Base-by-base conservation (phyloP, 1,140 invertebrate species). In the Lamellibrachia luymesi region DNA sequence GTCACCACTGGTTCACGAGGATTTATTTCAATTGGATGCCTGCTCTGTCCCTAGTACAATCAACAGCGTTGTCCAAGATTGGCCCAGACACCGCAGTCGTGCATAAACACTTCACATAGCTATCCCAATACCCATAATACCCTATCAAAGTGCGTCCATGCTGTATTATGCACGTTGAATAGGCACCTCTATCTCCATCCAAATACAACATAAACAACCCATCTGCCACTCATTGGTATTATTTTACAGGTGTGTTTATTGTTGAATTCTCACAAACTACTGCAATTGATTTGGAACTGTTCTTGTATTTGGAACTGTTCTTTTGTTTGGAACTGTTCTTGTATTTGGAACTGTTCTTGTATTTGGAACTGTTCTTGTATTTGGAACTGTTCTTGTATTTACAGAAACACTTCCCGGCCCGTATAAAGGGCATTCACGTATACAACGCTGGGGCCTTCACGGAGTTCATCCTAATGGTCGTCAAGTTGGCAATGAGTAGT, bases 331-430 rank as follows among this genome's bases (percentile, higher is more conserved):
- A 50, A 2, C 10, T 91, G 25, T 90, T 91, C 50, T 22, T 51
- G 22, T 13, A 0, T 27, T n/a, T 7, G 64, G 80, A 50, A 2
- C 10, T 91, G 2, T 90, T 91, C 50, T 22, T 51, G 22, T 50
- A 27, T 27, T n/a, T 7, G 64, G 80, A 50, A 2, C 10, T 91
- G 25, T 90, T 91, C 50, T 22, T 51, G 22, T 50, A 92, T 10
- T 50, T 64, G n/a, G 52, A 56, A 56, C 13, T 56, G 52, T 80
- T 10, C n/a, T 91, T 49, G 51, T 25, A 10, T 13, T 91, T 51
- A 50, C 92, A 93, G 93, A 93, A 92, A 92, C 64, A 89, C 50
- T 92, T 92, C 91, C 93, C 93, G 50, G 93, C 93, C 6, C 93
- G 93, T 64, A 92, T 93, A 49, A 93, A 93, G 52, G 52, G 91